A percentile compares a stretch with the other conserved stretches of the same genome.
Evolutionary conservation across 2,888 invertebrate species (phyloP).

Genomic region (Gisinianus flammeolus): DNA sequence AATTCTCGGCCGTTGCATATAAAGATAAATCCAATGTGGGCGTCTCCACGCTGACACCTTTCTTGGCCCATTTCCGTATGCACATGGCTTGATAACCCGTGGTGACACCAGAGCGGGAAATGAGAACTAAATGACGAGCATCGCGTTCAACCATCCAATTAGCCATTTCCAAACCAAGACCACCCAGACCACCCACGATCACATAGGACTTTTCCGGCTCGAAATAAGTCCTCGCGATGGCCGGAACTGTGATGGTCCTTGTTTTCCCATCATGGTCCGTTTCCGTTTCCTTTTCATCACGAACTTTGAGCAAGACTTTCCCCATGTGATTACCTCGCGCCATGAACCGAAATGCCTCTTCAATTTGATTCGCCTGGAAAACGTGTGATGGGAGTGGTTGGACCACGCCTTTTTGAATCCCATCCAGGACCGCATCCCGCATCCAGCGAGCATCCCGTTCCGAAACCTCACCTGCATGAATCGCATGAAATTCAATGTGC

Average conservation of each 20-base stretch:
- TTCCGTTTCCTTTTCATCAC: constrained; percentile 61
- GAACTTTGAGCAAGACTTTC: too few species aligned
- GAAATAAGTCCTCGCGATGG: constrained; percentile 66
- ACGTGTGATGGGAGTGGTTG: constrained; percentile 72
- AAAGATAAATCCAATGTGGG: constrained; percentile 8
- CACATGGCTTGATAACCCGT: constrained; percentile 38
- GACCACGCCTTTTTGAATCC: too few species aligned
- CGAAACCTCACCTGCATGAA: too few species aligned
- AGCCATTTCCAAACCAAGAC: too few species aligned
- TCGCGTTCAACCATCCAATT: too few species aligned
- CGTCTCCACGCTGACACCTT: constrained; percentile 1
- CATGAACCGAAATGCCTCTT: constrained; percentile 75
- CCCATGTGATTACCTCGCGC: constrained; percentile 71
- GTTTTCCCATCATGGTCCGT: constrained; percentile 60
- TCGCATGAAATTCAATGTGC: too few species aligned
- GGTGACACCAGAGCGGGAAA: too few species aligned
- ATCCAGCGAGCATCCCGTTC: constrained; percentile 91
- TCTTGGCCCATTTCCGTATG: constrained; percentile 21
- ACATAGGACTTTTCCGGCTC: too few species aligned
- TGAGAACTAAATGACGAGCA: constrained; percentile 32
- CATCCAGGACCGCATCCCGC: constrained; percentile 71
- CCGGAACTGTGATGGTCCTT: constrained; percentile 58
- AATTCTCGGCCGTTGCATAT: background rate
- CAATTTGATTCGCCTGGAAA: constrained; percentile 72
- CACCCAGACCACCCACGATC: too few species aligned